Evolutionary conservation across 2,888 invertebrate species (phyloP).

Genomic region (Pheosia tremula): DNA sequence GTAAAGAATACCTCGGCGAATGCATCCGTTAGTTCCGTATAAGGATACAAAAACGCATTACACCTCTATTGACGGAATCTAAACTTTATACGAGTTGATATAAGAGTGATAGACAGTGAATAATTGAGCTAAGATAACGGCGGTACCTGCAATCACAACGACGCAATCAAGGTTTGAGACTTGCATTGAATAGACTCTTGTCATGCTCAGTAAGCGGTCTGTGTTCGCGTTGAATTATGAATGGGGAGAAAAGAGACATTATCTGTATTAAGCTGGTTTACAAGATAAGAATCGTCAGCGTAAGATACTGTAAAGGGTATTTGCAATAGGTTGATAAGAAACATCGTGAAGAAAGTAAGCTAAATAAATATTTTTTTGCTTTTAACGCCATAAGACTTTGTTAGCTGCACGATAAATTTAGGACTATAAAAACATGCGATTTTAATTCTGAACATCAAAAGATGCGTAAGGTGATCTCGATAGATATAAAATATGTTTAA

Average conservation of each 20-base stretch:
- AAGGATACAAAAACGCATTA: conserved; percentile 41
- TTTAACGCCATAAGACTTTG: neutral
- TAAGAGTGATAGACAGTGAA: conserved; percentile 20
- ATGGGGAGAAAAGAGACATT: neutral
- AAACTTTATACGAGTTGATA: conserved; percentile 25
- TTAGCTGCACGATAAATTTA: neutral
- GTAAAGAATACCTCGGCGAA: conserved; percentile 59
- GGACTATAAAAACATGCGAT: neutral
- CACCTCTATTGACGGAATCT: conserved; percentile 27
- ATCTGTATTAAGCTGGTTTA: neutral
- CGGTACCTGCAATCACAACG: conserved; percentile 32
- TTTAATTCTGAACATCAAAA: neutral
- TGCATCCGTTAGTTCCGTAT: conserved; percentile 76
- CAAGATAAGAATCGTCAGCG: no score
- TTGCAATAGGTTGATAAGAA: no score
- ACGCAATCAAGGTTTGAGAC: conserved; percentile 36
- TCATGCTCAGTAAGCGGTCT: conserved; percentile 1
- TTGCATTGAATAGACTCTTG: conserved; percentile 13
- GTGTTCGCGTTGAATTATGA: neutral
- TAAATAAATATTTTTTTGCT: no score
- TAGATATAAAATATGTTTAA: conserved; percentile 1
- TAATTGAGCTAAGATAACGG: conserved; percentile 18
- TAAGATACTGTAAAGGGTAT: no score
- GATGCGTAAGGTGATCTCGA: neutral
- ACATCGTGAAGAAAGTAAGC: no score